phyloP scores from a whole-genome alignment of 2,888 invertebrate genomes.

The Xanthorhoe spadicearia region DNA sequence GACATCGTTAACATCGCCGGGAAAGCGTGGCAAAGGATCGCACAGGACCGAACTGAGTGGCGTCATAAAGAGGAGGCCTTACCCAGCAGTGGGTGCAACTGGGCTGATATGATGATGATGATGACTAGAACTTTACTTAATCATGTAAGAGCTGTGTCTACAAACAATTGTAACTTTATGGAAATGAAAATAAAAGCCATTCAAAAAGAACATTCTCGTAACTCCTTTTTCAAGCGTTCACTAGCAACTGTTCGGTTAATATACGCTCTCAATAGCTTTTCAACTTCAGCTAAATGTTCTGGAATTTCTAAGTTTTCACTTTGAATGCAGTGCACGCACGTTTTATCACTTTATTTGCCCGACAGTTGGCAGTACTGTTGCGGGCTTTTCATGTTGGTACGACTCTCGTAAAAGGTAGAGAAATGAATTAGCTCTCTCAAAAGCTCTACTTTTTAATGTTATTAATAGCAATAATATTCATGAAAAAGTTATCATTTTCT shows the following conservation, averaged over 20 bases:
- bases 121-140: too few species aligned
- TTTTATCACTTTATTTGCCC: conserved; percentile 13
- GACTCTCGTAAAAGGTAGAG: not conserved
- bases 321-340: conserved; percentile 22
- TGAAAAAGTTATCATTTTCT: too few species aligned
- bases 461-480: too few species aligned
- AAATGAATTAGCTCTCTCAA: not conserved
- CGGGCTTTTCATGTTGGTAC: conserved; percentile 3
- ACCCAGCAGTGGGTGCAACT: too few species aligned
- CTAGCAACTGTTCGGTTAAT: conserved; percentile 21
- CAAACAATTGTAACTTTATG: too few species aligned
- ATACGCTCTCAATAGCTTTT: conserved; percentile 24
- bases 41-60: too few species aligned
- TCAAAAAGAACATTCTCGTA: not conserved
- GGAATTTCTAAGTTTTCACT: conserved; percentile 18
- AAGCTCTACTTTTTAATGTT: too few species aligned
- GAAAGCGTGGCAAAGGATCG: too few species aligned
- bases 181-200: not conserved
- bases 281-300: conserved; percentile 14
- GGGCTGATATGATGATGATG: too few species aligned
- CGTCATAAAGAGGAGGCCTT: too few species aligned
- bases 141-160: too few species aligned
- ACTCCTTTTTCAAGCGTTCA: conserved; percentile 10
- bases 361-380: not conserved
- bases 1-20: too few species aligned